phyloP scores from a whole-genome alignment of 2,888 invertebrate genomes.

The Lamellibrachia columna region DNA sequence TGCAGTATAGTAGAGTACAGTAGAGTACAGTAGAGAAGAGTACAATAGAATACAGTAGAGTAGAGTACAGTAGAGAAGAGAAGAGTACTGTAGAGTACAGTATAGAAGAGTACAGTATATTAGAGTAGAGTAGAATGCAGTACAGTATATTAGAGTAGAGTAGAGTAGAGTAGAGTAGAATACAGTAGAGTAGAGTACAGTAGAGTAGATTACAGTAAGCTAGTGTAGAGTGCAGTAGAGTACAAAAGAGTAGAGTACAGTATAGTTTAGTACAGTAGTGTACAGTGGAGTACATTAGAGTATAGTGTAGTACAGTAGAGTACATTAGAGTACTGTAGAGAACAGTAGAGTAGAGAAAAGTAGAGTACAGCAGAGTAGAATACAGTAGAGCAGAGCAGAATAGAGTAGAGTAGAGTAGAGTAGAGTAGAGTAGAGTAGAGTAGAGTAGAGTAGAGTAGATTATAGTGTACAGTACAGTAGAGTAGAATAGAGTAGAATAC shows the following conservation, averaged over 20 bases:
- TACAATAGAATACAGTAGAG: too few relatives aligned
- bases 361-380: constrained; percentile 33
- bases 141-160: too few relatives aligned
- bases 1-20: too few relatives aligned
- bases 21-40: too few relatives aligned
- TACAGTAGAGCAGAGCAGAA: constrained; percentile 34
- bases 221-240: too few relatives aligned
- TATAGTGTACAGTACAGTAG: constrained; percentile 33
- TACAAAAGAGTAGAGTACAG: constrained; percentile 37
- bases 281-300: constrained; percentile 30
- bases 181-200: too few relatives aligned
- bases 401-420: constrained; percentile 25
- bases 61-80: too few relatives aligned
- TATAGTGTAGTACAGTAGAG: constrained; percentile 28
- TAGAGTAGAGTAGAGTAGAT: constrained; percentile 34
- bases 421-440: constrained; percentile 22
- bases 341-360: constrained; percentile 21
- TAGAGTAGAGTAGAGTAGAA: too few relatives aligned
- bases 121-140: too few relatives aligned
- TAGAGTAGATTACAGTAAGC: too few relatives aligned
- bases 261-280: constrained; percentile 35
- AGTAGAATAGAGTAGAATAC: constrained; percentile 36
- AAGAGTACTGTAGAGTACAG: too few relatives aligned
- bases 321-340: not conserved
- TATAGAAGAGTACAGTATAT: too few relatives aligned